phyloP scores from a whole-genome alignment of 2,797 vertebrate genomes.

The Oreortyx pictus region DNA sequence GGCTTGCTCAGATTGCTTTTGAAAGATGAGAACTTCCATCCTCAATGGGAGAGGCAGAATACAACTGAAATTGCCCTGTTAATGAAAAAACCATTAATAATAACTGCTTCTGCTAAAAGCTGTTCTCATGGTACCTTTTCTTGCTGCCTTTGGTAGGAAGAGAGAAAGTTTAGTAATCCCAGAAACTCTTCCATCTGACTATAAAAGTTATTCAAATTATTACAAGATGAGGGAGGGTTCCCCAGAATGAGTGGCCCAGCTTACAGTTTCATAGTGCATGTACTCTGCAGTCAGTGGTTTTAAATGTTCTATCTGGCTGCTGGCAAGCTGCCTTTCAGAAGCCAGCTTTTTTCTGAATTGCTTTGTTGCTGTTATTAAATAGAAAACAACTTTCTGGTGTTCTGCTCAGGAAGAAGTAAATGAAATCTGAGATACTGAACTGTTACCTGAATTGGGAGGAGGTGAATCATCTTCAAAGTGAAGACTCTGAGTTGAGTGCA shows the following conservation, averaged over 20 bases:
- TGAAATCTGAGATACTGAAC: background rate
- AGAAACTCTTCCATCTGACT: background rate
- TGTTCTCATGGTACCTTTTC: background rate
- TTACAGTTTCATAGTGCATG: fast-evolving
- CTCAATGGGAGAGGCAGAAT: background rate
- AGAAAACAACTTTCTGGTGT: background rate
- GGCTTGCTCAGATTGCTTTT: conserved; percentile 29
- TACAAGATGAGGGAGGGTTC: background rate
- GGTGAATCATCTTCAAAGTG: background rate
- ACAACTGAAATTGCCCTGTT: conserved; percentile 18
- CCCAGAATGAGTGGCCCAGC: background rate
- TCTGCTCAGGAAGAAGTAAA: background rate
- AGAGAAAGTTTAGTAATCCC: background rate
- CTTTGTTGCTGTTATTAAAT: background rate
- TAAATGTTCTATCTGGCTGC: background rate
- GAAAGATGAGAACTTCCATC: conserved; percentile 39
- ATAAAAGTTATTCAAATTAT: background rate
- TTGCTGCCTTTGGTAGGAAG: background rate
- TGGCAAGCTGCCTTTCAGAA: background rate
- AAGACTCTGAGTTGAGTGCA: background rate
- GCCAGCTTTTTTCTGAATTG: background rate
- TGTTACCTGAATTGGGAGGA: background rate
- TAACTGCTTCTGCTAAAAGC: background rate
- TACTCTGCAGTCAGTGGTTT: background rate
- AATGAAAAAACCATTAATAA: conserved; percentile 42